Evolutionary conservation across 1,140 invertebrate species (phyloP).

Genomic region (Apis cerana): DNA sequence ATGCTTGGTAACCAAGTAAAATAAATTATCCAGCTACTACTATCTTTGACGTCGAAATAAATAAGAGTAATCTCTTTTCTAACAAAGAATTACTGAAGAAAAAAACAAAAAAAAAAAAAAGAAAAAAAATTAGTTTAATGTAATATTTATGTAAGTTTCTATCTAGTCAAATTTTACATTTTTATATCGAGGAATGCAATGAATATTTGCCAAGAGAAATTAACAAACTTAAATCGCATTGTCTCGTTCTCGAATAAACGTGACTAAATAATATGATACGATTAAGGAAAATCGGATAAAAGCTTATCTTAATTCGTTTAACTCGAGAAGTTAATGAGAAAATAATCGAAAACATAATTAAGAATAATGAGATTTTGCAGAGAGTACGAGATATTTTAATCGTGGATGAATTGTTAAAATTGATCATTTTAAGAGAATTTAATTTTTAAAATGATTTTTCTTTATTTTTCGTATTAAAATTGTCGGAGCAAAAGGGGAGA

Average conservation of each 20-base stretch:
- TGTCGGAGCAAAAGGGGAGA: too few species aligned
- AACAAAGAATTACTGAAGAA: neutral
- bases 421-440: too few species aligned
- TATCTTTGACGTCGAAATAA: neutral
- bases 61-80: neutral
- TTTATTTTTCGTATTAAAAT: too few species aligned
- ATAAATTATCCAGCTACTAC: neutral
- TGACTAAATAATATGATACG: neutral
- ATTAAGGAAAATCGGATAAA: neutral
- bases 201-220: neutral
- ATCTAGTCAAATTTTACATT: too few species aligned
- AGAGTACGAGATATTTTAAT: too few species aligned
- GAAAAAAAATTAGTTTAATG: neutral
- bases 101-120: neutral
- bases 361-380: neutral
- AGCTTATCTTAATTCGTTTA: neutral
- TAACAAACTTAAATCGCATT: neutral
- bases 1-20: neutral
- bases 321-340: neutral
- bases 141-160: neutral
- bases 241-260: neutral
- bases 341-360: neutral
- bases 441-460: too few species aligned
- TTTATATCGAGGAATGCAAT: neutral
- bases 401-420: neutral